These are phyloP conservation scores for Mastomys natalensis DNA, from an alignment of 2,113 vertebrate species.

Conservation along the genomic window DNA sequence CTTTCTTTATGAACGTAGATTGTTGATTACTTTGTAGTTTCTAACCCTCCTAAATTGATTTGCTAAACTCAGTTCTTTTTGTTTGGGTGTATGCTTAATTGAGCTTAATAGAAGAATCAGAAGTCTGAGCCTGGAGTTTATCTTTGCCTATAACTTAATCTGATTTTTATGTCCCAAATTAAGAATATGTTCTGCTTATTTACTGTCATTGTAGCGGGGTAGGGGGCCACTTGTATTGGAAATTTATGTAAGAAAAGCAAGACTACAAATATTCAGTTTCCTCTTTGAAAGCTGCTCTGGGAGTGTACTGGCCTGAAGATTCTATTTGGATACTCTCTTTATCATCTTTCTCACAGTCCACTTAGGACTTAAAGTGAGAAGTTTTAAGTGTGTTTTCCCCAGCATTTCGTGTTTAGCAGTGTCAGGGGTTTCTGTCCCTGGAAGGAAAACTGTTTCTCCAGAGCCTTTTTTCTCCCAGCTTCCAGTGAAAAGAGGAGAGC, in stretches of 20 bases:
- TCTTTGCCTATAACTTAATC: constrained; percentile 31
- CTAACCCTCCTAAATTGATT: constrained; percentile 18
- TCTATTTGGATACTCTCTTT: constrained; percentile 61
- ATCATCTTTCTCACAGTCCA: constrained; percentile 75
- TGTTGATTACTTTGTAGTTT: constrained; percentile 46
- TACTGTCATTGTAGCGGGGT: constrained; percentile 17
- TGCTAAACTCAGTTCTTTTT: constrained; percentile 42
- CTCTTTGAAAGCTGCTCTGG: constrained; percentile 21
- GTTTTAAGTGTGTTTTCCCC: constrained; percentile 83
- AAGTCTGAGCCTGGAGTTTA: constrained; percentile 35
- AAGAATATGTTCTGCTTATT: constrained; percentile 56
- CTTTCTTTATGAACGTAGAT: constrained; percentile 60
- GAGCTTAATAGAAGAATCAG: constrained; percentile 54
- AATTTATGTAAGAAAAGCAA: constrained; percentile 38
- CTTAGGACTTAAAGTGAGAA: constrained; percentile 74
- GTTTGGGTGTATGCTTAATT: constrained; percentile 50
- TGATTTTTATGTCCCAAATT: constrained; percentile 43
- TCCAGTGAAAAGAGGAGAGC: constrained; percentile 89
- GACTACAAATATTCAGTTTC: constrained; percentile 16
- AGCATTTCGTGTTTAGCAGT: constrained; percentile 90
- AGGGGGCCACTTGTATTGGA: not conserved
- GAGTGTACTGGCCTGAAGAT: constrained; percentile 36
- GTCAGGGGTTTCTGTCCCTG: constrained; percentile 90
- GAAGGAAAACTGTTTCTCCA: constrained; percentile 92
- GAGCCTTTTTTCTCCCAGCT: constrained; percentile 87